Evolutionary conservation across 2,797 vertebrate genomes (phyloP).

Genomic region (Sphaeramia orbicularis): DNA sequence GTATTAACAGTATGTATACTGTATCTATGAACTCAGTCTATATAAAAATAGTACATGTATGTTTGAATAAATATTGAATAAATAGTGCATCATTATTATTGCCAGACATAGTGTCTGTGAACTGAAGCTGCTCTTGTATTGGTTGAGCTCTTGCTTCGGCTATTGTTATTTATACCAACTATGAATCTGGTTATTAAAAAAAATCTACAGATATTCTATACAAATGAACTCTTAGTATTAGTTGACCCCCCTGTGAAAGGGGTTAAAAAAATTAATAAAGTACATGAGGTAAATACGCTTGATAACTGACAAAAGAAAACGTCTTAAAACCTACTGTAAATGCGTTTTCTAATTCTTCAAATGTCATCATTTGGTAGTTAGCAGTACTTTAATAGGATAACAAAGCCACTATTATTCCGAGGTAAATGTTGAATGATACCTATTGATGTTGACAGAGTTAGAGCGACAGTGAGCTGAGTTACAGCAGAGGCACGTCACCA

Average conservation of each 20-base stretch:
- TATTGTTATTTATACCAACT: too few species aligned
- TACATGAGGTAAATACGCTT: background rate
- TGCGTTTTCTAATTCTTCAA: background rate
- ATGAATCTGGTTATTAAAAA: background rate
- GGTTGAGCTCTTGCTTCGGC: too few species aligned
- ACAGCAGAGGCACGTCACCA: conserved; percentile 5
- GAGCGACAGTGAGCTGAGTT: background rate
- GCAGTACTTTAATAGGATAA: background rate
- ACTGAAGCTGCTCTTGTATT: too few species aligned
- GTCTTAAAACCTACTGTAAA: background rate
- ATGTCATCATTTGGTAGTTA: background rate
- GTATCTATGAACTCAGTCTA: too few species aligned
- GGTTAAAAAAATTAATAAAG: too few species aligned
- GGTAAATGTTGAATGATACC: background rate
- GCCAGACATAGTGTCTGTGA: too few species aligned
- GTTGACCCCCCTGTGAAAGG: too few species aligned
- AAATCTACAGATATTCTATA: background rate
- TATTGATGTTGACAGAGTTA: background rate
- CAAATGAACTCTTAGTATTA: background rate
- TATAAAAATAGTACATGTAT: too few species aligned
- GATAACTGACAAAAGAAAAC: background rate
- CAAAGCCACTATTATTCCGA: background rate
- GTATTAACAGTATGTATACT: too few species aligned
- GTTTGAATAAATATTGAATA: too few species aligned
- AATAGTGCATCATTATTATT: too few species aligned